These are phyloP conservation scores for Chloropsis cyanopogon DNA, from an alignment of 2,113 vertebrate species.

Conservation along the genomic window DNA sequence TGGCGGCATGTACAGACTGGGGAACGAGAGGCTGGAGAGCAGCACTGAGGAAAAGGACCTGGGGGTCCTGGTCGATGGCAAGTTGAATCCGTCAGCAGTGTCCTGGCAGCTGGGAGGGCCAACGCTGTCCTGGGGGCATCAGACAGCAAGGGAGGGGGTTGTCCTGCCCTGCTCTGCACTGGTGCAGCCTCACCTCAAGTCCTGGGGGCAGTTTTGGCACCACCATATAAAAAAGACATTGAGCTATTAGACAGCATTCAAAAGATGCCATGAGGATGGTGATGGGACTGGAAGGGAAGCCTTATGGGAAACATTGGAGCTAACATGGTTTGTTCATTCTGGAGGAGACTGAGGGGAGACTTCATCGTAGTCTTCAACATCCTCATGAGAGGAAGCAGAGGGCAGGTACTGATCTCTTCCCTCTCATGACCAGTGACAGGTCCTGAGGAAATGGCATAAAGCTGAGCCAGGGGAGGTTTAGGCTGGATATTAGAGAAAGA, in stretches of 20 bases:
- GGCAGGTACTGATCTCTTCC: not conserved
- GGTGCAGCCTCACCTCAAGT: not conserved
- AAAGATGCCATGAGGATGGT: not conserved
- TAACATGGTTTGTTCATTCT: not conserved
- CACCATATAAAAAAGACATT: not conserved
- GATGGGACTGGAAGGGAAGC: not conserved
- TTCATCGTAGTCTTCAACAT: not conserved
- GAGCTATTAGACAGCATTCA: not conserved
- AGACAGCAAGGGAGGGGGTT: not conserved
- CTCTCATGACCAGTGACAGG: too few species aligned
- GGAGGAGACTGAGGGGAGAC: not conserved
- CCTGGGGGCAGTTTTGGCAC: not conserved
- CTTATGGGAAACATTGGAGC: not conserved
- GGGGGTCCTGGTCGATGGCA: not conserved
- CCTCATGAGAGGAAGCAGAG: not conserved
- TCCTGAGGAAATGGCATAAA: not conserved
- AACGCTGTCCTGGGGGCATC: not conserved
- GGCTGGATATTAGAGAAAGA: too few species aligned
- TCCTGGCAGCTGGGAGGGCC: not conserved
- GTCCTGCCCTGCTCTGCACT: not conserved
- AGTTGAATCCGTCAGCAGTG: not conserved
- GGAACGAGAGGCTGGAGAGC: not conserved
- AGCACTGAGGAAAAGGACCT: too few species aligned
- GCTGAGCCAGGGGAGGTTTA: not conserved
- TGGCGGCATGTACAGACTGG: accelerated